These are phyloP conservation scores for Sebastes iracundus DNA, from an alignment of 2,797 vertebrate genomes.

Conservation along the genomic window DNA sequence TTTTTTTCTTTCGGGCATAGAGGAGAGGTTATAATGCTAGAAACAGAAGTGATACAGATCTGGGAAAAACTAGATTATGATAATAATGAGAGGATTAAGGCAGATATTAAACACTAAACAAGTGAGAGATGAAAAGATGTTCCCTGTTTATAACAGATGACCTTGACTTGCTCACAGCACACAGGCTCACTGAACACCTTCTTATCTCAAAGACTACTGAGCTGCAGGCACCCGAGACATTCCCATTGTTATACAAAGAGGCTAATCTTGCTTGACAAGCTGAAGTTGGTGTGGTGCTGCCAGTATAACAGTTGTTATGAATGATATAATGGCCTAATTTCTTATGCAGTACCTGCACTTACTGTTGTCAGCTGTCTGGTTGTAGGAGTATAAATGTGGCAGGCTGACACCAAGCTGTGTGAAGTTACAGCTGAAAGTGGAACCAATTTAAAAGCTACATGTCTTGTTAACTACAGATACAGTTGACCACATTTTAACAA, in stretches of 20 bases:
- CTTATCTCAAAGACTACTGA: background rate
- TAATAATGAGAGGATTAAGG: background rate
- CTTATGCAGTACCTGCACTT: background rate
- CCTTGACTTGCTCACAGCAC: background rate
- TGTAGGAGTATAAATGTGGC: background rate
- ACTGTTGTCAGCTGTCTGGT: background rate
- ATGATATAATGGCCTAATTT: conserved; percentile 10
- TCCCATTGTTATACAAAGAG: conserved; percentile 1
- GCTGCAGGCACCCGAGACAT: background rate
- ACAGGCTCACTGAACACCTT: background rate
- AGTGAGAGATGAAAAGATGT: background rate
- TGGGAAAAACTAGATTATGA: background rate
- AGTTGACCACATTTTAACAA: background rate
- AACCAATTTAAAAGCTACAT: background rate
- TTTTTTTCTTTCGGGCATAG: no score
- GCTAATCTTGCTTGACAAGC: background rate
- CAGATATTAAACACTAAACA: background rate
- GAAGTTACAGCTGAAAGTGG: background rate
- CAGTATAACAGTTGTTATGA: background rate
- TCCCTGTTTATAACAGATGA: background rate
- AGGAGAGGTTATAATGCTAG: background rate
- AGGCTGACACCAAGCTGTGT: background rate
- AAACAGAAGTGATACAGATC: background rate
- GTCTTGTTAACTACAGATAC: background rate
- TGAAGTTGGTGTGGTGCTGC: conserved; percentile 7